A percentile compares a stretch with the other conserved stretches of the same genome.
phyloP scores from a whole-genome alignment of 2,113 vertebrate genomes.

The Nannospalax galili region DNA sequence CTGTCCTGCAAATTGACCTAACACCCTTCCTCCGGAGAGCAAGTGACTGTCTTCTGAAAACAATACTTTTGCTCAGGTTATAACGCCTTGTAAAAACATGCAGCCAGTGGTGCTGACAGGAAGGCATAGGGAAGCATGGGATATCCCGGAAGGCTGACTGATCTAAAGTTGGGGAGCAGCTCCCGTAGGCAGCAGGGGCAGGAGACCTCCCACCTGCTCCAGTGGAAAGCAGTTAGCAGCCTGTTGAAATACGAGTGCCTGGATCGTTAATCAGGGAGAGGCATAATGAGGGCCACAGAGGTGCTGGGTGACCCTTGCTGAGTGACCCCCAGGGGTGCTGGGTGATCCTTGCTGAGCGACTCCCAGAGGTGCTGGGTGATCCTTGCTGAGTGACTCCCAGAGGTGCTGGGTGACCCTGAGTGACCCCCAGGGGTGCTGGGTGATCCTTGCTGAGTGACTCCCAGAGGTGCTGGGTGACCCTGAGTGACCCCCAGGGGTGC shows the following conservation, averaged over 20 bases:
- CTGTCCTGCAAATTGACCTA: conserved; percentile 75
- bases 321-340: background rate
- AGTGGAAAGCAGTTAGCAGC: background rate
- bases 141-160: conserved; percentile 10
- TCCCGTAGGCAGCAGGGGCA: background rate
- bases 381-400: too few relatives aligned
- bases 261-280: background rate
- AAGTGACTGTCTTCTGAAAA: conserved; percentile 70
- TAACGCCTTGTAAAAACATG: conserved; percentile 68
- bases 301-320: background rate
- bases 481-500: background rate
- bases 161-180: conserved; percentile 38
- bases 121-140: conserved; percentile 38
- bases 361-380: too few relatives aligned
- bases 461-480: background rate
- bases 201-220: background rate
- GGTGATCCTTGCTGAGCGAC: too few relatives aligned
- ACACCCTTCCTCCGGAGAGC: conserved; percentile 63
- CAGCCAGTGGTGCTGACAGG: conserved; percentile 50
- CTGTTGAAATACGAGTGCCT: background rate
- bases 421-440: too few relatives aligned
- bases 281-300: background rate
- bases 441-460: too few relatives aligned
- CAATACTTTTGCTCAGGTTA: conserved; percentile 70
- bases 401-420: too few relatives aligned